Base-by-base conservation (phyloP, 2,888 invertebrate species). In the Drosophila siamana region DNA sequence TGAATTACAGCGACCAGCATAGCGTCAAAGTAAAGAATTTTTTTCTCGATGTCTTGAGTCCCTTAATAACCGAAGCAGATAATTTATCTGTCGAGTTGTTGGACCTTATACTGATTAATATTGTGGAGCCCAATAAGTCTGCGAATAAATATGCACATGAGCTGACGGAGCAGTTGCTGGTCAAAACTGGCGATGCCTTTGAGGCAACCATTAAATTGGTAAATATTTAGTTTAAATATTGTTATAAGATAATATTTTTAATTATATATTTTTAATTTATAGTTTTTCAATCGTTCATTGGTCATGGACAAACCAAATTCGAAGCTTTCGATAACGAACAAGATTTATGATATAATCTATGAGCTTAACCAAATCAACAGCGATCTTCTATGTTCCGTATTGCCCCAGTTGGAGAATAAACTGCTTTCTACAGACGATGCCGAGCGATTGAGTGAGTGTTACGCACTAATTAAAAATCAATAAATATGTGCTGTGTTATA, bases 351-450 rank as follows among this genome's bases (percentile, higher is more conserved):
- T 93, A 94, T 99, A 74, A 98, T 99, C 77, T 98, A 98, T 91
- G 99, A 99, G 93, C 93, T 99, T 81, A 97, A 99, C 92, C 96
- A 96, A 90, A 98, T 98, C 85, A 97, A 97, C 89, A 97, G 98
- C 0, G 95, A 95, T 81, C 95, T 99, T 38, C 93, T 99, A 60
- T 93, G 96, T 43, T 95, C 98, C 4, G 98, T 98, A 16, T 93
- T 99, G 70, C 99, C 99, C 0, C 98, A 99, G 91, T 93, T 99
- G 51, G 99, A 99, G 91, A 98, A 98, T 92, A 99, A 99, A 92
- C 92, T 98, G 30, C 97, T 98, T 92, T 98, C 98, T 51, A 95
- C 97, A 11, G 96, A 96, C 80, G 98, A 98, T 91, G 94, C 94
- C 67, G 99, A 99, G 92, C 93, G 99, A 71, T 94, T 98, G 69